Evolutionary conservation across 2,888 invertebrate genomes (phyloP).

Genomic region (Diaperis boleti): DNA sequence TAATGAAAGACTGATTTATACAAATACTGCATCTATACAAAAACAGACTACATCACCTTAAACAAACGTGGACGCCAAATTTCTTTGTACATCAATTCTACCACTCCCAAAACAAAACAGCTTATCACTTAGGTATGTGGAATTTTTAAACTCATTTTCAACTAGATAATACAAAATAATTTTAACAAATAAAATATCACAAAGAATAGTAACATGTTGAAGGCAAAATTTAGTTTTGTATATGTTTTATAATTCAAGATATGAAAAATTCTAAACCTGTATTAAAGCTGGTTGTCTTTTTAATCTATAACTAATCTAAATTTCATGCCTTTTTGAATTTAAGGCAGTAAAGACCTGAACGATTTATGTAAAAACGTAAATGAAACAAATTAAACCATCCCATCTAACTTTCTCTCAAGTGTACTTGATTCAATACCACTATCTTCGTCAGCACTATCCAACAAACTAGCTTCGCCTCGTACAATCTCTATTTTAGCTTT

Average conservation of each 20-base stretch:
- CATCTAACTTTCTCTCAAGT: conserved; percentile 66
- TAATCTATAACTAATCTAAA: conserved; percentile 20
- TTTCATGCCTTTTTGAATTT: conserved; percentile 28
- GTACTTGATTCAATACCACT: conserved; percentile 77
- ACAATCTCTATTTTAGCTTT: conserved; percentile 52
- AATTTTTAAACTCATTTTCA: not conserved
- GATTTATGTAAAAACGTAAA: conserved; percentile 10
- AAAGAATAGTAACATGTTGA: conserved; percentile 14
- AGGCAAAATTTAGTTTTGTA: conserved; percentile 4
- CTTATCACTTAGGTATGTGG: not conserved
- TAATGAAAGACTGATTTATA: conserved; percentile 26
- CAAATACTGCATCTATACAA: conserved; percentile 42
- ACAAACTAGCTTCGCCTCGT: conserved; percentile 71
- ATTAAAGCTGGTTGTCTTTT: conserved; percentile 25
- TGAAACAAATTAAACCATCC: conserved; percentile 20
- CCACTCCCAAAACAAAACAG: too few relatives aligned
- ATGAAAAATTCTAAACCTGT: conserved; percentile 27
- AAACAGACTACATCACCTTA: conserved; percentile 37
- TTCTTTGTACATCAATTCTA: conserved; percentile 45
- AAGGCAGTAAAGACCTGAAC: conserved; percentile 39
- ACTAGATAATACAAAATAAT: conserved; percentile 26
- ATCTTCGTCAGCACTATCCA: conserved; percentile 76
- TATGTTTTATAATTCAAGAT: conserved; percentile 9
- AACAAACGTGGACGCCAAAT: conserved; percentile 52
- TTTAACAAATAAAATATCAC: conserved; percentile 18